Evolutionary conservation across 2,113 vertebrate genomes (phyloP).

Genomic region (Mus pahari): DNA sequence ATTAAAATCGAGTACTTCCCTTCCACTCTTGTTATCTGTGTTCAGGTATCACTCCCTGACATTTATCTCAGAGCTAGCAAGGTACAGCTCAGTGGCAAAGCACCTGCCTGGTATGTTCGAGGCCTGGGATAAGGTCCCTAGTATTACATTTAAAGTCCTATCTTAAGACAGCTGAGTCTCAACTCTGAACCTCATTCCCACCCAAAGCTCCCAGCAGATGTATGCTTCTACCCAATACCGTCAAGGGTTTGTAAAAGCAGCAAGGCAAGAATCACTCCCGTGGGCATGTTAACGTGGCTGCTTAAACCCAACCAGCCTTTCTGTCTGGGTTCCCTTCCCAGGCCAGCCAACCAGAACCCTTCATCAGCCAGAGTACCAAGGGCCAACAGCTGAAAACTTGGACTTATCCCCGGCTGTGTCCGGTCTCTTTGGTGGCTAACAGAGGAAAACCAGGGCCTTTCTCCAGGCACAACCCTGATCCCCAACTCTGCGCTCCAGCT

Average conservation of each 20-base stretch:
- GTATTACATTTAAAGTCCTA: not conserved
- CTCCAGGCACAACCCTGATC: not conserved
- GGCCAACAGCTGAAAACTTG: not conserved
- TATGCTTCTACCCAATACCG: not conserved
- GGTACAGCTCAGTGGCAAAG: not conserved
- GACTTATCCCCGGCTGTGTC: slow-evolving; percentile 28
- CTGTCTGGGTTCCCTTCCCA: slow-evolving; percentile 52
- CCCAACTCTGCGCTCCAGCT: slow-evolving; percentile 53
- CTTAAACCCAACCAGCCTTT: not conserved
- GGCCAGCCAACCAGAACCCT: slow-evolving; percentile 19
- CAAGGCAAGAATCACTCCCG: not conserved
- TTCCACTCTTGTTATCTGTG: not conserved
- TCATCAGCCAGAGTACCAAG: not conserved
- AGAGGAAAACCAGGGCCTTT: slow-evolving; percentile 50
- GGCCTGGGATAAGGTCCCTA: not conserved
- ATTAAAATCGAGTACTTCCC: not conserved
- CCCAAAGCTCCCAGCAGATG: not conserved
- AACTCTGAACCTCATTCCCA: not conserved
- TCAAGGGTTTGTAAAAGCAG: not conserved
- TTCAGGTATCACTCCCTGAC: not conserved
- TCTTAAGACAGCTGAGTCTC: not conserved
- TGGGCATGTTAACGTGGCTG: not conserved
- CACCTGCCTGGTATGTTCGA: not conserved
- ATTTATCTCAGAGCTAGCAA: not conserved
- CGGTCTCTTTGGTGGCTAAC: not conserved